Percentiles rank a stretch among this genome's conserved stretches.
Evolutionary conservation across 1,140 invertebrate species (phyloP).

Genomic region (Orchestia grillus): DNA sequence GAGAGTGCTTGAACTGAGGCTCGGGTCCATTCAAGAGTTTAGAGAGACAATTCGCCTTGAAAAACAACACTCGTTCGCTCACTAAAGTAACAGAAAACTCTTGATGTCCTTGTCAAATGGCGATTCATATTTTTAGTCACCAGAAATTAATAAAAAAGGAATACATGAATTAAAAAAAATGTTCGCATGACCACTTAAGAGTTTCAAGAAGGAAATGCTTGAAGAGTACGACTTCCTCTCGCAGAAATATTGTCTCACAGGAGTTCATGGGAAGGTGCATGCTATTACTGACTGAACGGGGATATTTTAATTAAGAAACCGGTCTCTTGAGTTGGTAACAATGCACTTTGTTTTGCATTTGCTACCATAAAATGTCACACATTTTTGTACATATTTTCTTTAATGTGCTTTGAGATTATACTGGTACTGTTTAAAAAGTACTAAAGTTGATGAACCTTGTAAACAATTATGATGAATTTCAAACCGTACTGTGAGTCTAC

Average conservation of each 20-base stretch:
- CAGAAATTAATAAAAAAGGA: background rate
- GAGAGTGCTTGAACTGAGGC: background rate
- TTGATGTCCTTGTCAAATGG: background rate
- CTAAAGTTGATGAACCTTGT: background rate
- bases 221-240: background rate
- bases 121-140: background rate
- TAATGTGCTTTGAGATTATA: background rate
- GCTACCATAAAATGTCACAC: background rate
- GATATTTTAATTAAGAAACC: too few species aligned
- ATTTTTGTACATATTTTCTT: background rate
- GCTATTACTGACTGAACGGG: background rate
- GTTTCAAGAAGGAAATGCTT: background rate
- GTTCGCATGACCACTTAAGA: too few species aligned
- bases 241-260: background rate
- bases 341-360: background rate
- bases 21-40: background rate
- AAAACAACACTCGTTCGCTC: background rate
- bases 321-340: too few species aligned
- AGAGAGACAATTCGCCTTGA: background rate
- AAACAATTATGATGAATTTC: background rate
- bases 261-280: background rate
- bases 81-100: background rate
- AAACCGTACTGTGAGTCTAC: background rate
- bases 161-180: too few species aligned
- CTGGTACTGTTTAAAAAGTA: background rate